These are phyloP conservation scores for Takifugu rubripes DNA, from an alignment of 2,797 vertebrate genomes.

Conservation along the genomic window DNA sequence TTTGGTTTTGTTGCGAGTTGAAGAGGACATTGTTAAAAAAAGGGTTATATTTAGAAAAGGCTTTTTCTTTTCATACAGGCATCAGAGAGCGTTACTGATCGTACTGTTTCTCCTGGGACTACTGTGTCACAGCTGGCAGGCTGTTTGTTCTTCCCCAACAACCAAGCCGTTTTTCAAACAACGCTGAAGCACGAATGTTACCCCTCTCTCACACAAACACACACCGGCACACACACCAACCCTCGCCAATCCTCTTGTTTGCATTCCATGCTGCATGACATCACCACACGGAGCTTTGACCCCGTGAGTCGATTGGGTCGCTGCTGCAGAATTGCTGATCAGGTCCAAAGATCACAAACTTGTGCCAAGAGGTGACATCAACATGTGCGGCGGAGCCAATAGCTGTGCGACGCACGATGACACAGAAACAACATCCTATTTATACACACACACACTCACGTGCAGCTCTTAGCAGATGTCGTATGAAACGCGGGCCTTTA, in stretches of 20 bases:
- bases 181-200: slow-evolving; percentile 24
- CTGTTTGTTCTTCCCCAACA: slow-evolving; percentile 62
- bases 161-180: slow-evolving; percentile 59
- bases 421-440: slow-evolving; percentile 69
- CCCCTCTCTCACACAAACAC: background rate
- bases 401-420: slow-evolving; percentile 55
- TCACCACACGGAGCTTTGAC: slow-evolving; percentile 52
- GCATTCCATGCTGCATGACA: slow-evolving; percentile 71
- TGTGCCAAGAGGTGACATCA: slow-evolving; percentile 75
- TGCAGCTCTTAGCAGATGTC: slow-evolving; percentile 34
- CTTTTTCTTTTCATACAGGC: slow-evolving; percentile 30
- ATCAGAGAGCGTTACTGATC: slow-evolving; percentile 33
- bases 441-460: slow-evolving; percentile 22
- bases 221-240: background rate
- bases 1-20: background rate
- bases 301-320: slow-evolving; percentile 54
- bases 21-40: background rate
- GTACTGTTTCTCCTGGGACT: slow-evolving; percentile 48
- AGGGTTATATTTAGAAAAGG: slow-evolving; percentile 1
- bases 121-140: slow-evolving; percentile 68
- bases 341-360: slow-evolving; percentile 71
- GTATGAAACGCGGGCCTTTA: slow-evolving; percentile 10
- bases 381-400: slow-evolving; percentile 61
- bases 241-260: slow-evolving; percentile 51
- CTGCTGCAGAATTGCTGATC: slow-evolving; percentile 67